These are phyloP conservation scores for Seira ritae DNA, from an alignment of 2,888 invertebrate species.

Conservation along the genomic window DNA sequence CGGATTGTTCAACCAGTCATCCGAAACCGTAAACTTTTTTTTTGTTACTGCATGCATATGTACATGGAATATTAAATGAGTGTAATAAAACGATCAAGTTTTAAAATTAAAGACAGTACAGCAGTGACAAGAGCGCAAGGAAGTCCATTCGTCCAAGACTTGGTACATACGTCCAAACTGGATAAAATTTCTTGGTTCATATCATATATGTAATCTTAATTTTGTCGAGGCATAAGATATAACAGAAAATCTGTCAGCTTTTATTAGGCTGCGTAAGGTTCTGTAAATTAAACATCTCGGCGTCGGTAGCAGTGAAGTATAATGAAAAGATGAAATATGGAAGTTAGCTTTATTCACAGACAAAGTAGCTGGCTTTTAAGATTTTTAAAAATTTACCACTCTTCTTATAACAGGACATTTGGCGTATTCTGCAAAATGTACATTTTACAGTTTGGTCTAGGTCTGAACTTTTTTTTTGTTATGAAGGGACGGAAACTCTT, in stretches of 20 bases:
- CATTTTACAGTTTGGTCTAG: background rate
- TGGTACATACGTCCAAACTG: background rate
- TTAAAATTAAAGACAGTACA: slow-evolving; percentile 31
- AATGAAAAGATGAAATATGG: slow-evolving; percentile 20
- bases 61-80: slow-evolving; percentile 48
- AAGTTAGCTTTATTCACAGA: slow-evolving; percentile 24
- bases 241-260: slow-evolving; percentile 17
- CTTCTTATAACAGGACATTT: background rate
- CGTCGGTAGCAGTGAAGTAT: background rate
- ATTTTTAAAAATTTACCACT: background rate
- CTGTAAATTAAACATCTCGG: background rate
- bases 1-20: no score
- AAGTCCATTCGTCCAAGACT: background rate
- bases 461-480: no score
- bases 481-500: background rate
- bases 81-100: slow-evolving; percentile 61
- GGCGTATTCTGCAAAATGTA: background rate
- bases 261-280: no score
- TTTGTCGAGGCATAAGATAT: background rate
- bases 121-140: background rate
- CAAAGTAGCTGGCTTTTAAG: background rate
- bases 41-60: slow-evolving; percentile 8
- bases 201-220: background rate
- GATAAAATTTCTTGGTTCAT: background rate
- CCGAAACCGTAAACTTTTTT: background rate